A percentile compares a stretch with the other conserved stretches of the same genome.
Evolutionary conservation across 2,113 vertebrate genomes (phyloP).

Genomic region (Barnardius zonarius): DNA sequence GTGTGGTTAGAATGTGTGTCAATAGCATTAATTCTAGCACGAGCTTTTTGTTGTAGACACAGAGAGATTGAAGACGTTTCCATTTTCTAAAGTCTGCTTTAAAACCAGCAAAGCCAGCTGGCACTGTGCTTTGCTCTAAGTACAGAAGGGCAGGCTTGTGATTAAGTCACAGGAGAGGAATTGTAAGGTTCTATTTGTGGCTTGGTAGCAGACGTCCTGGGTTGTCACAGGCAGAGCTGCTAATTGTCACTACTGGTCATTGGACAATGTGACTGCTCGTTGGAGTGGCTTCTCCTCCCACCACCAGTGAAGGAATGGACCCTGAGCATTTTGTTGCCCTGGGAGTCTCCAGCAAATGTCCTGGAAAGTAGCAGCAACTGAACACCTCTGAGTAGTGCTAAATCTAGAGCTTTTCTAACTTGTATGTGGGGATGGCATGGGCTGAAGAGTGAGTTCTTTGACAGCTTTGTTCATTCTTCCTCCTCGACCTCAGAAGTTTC

Average conservation of each 20-base stretch:
- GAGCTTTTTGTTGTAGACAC: not conserved
- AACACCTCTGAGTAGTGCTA: not conserved
- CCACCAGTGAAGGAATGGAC: not conserved
- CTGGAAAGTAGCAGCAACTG: not conserved
- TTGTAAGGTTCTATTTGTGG: not conserved
- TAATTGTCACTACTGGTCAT: not conserved
- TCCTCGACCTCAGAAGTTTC: not conserved
- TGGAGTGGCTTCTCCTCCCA: not conserved
- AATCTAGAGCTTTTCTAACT: not conserved
- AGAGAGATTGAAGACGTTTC: not conserved
- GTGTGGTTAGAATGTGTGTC: not conserved
- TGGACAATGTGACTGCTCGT: not conserved
- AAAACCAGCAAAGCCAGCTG: not conserved
- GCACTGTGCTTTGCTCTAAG: not conserved
- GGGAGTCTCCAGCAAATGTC: not conserved
- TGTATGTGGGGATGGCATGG: accelerated
- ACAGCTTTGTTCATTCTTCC: not conserved
- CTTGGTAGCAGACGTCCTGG: not conserved
- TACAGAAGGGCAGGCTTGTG: not conserved
- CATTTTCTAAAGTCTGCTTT: not conserved
- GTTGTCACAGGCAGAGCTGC: not conserved
- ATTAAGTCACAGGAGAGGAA: not conserved
- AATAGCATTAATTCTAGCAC: not conserved
- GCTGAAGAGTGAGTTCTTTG: not conserved
- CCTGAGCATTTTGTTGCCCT: not conserved